Conservation (phyloP, 2,113 vertebrate species). For the Pluvianellus socialis region DNA sequence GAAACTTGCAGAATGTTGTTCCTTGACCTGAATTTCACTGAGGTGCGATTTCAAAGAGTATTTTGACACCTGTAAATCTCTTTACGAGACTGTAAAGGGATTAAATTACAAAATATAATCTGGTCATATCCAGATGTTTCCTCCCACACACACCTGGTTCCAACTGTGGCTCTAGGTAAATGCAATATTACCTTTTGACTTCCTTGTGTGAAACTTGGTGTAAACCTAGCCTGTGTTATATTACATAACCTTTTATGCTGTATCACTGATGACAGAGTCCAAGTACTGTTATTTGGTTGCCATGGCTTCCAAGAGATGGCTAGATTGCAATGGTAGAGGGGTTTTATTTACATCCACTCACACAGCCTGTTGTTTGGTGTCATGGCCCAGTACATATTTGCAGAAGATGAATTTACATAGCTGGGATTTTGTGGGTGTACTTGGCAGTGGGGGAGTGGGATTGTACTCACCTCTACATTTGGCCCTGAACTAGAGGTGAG, state of each 20-base stretch:
- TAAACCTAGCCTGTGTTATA: neutral
- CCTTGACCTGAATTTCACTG: neutral
- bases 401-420: neutral
- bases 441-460: neutral
- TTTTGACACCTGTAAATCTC: neutral
- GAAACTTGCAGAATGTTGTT: neutral
- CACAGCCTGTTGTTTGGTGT: neutral
- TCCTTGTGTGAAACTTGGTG: neutral
- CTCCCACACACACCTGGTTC: neutral
- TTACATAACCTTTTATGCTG: neutral
- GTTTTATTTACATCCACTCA: conserved; percentile 33
- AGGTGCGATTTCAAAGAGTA: neutral
- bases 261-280: neutral
- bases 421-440: neutral
- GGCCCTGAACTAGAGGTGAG: neutral
- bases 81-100: neutral
- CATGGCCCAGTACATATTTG: neutral
- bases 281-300: neutral
- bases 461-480: neutral
- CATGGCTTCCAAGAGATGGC: conserved; percentile 6
- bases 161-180: neutral
- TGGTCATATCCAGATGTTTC: neutral
- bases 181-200: neutral
- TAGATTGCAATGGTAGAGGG: neutral
- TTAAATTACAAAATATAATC: neutral